Evolutionary conservation across 1,140 invertebrate genomes (phyloP).

Genomic region (Drosophila gunungcola): DNA sequence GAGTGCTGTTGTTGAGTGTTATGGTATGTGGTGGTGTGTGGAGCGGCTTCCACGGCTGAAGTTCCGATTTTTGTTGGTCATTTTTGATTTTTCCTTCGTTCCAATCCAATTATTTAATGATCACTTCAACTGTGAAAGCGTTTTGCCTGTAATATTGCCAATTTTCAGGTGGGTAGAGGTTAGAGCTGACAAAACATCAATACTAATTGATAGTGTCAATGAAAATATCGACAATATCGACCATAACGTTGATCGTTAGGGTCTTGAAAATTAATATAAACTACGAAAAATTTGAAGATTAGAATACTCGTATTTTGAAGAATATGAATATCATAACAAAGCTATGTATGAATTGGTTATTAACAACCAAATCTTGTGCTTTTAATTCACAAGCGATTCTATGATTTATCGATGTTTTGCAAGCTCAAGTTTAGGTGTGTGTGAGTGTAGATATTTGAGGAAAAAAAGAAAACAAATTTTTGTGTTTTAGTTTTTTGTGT

Average conservation of each 20-base stretch:
- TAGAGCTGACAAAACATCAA: background rate
- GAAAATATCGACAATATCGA: background rate
- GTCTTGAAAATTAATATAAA: too few species aligned
- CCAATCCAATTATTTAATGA: slow-evolving; percentile 13
- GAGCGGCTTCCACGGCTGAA: slow-evolving; percentile 22
- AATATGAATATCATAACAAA: too few species aligned
- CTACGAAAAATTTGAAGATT: too few species aligned
- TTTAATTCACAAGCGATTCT: background rate
- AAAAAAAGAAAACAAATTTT: slow-evolving; percentile 66
- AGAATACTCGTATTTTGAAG: too few species aligned
- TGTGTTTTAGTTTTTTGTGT: slow-evolving; percentile 60
- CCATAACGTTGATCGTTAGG: too few species aligned
- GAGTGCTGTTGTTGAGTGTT: slow-evolving; percentile 70
- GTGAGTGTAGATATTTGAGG: slow-evolving; percentile 20
- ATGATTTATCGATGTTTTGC: background rate
- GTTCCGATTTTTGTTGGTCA: slow-evolving; percentile 6
- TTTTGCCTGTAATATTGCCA: slow-evolving; percentile 18
- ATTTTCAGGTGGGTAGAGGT: slow-evolving; percentile 13
- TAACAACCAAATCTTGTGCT: too few species aligned
- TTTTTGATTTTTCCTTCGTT: background rate
- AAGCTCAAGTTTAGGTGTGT: slow-evolving; percentile 12
- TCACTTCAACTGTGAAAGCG: slow-evolving; percentile 24
- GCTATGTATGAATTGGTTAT: too few species aligned
- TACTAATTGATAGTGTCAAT: background rate
- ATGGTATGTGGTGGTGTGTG: slow-evolving; percentile 15